Evolutionary conservation across 1,140 invertebrate species (phyloP), one percentile per base, ranked within the genome.

Genomic region (Lepidurus arcticus): DNA sequence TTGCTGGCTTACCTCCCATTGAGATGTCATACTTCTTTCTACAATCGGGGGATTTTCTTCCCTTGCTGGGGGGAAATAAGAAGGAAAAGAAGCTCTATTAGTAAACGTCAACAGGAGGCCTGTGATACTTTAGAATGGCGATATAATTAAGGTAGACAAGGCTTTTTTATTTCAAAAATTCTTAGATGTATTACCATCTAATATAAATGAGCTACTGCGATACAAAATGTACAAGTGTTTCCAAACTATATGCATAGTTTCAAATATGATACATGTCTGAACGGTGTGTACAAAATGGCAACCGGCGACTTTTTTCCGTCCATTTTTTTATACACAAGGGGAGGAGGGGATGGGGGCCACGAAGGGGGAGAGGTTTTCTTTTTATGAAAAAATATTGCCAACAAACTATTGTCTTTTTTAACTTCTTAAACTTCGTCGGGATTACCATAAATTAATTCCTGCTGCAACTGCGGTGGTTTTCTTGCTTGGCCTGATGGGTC

Each of bases 351-450:
- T 13, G 53, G 16, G 53, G 53, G 53, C 53, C 53, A 65, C 53
- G 13, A 65, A 65, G 53, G 53, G 16, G 45, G 45, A 65, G n/a
- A 65, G 53, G 53, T 65, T 65, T 65, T 65, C 53, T 65, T 65
- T 65, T 65, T 65, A 13, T 65, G 53, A 21, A 65, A 65, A 65
- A 65, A 65, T 65, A 65, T 65, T 65, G 53, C 53, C 53, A 65
- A 65, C 53, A 65, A 65, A 65, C 53, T 65, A 65, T 65, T 65
- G 53, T 65, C 53, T 65, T 65, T 65, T 65, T 65, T 65, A n/a
- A n/a, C 53, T 11, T 47, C 13, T 65, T 21, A n/a, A 21, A 65
- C 16, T n/a, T 65, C 21, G 13, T 65, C 53, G 21, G 10, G 45
- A 11, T 65, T 65, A 65, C 53, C 16, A 65, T 65, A 65, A 65